phyloP scores from a whole-genome alignment of 2,113 vertebrate genomes.

The Nanger granti region DNA sequence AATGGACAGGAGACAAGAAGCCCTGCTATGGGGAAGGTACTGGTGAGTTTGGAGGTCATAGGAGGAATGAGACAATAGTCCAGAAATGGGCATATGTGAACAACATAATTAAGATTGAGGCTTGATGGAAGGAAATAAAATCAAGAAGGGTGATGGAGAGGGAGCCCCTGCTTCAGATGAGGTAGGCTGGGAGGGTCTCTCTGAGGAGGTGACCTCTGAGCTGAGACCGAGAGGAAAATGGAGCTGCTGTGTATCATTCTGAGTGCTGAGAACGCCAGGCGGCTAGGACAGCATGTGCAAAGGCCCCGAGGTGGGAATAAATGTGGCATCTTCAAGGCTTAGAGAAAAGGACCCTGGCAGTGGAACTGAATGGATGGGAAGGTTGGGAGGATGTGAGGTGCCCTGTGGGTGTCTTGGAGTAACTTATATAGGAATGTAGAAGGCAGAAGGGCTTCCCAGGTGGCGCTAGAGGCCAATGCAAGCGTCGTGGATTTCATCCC shows the following conservation, averaged over 20 bases:
- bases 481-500: fast-evolving
- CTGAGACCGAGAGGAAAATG: background rate
- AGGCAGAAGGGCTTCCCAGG: background rate
- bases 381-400: background rate
- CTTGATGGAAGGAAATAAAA: background rate
- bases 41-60: background rate
- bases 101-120: background rate
- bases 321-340: background rate
- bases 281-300: background rate
- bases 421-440: background rate
- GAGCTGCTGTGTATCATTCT: background rate
- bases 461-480: background rate
- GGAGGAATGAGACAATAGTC: background rate
- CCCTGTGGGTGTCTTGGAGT: background rate
- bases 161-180: background rate
- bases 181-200: background rate
- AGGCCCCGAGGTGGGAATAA: background rate
- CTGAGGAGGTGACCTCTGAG: background rate
- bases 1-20: background rate
- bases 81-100: background rate
- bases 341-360: background rate
- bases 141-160: background rate
- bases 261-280: background rate
- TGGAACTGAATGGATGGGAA: background rate
- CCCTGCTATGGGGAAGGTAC: background rate